These are phyloP conservation scores for Macquaria ambigua DNA, from an alignment of 2,113 vertebrate genomes.

Conservation along the genomic window DNA sequence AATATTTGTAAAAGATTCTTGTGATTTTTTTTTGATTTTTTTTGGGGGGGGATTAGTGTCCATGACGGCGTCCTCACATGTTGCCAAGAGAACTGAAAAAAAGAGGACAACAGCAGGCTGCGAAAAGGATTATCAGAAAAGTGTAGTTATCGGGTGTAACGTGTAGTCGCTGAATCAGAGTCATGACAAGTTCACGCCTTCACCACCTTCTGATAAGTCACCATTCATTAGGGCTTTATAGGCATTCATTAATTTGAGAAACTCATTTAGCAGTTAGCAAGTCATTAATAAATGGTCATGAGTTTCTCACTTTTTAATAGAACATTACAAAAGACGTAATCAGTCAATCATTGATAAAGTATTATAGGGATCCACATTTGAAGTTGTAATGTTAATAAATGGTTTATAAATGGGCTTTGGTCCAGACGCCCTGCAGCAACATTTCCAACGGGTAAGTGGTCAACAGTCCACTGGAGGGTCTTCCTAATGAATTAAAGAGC, in stretches of 20 bases:
- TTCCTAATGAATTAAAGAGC: background rate
- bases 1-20: slow-evolving; percentile 20
- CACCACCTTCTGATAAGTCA: background rate
- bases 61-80: background rate
- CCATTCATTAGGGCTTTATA: background rate
- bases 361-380: background rate
- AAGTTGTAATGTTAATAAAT: slow-evolving; percentile 13
- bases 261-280: background rate
- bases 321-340: background rate
- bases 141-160: background rate
- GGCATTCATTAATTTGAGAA: background rate
- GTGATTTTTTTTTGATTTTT: no score
- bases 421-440: background rate
- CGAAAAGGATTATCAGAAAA: background rate
- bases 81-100: background rate
- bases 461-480: background rate
- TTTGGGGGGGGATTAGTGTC: slow-evolving; percentile 41
- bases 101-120: background rate
- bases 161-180: background rate
- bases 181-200: background rate
- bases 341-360: slow-evolving; percentile 2
- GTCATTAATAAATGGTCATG: background rate
- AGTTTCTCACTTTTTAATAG: background rate
- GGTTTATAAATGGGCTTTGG: background rate
- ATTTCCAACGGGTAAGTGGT: background rate